phyloP scores from a whole-genome alignment of 1,140 invertebrate genomes.

The Drosophila albomicans region DNA sequence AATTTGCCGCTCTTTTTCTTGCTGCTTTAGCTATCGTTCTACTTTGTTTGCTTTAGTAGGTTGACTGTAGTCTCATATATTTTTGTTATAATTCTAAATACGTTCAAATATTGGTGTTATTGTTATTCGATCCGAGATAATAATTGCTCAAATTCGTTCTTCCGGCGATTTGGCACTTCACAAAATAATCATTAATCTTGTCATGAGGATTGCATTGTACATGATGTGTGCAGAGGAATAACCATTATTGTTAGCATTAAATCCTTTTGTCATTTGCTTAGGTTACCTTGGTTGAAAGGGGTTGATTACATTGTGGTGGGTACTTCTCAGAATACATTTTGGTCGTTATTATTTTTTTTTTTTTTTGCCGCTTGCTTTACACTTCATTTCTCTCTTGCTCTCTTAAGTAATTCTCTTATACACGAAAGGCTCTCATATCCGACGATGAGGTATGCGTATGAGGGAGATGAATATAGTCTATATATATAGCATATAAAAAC shows the following conservation, averaged over 20 bases:
- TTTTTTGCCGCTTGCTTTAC: slow-evolving; percentile 59
- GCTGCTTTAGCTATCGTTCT: slow-evolving; percentile 62
- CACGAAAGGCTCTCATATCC: slow-evolving; percentile 43
- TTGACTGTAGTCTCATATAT: slow-evolving; percentile 39
- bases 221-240: slow-evolving; percentile 36
- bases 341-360: slow-evolving; percentile 62
- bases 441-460: slow-evolving; percentile 42
- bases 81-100: slow-evolving; percentile 53
- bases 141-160: slow-evolving; percentile 51
- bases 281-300: slow-evolving; percentile 48
- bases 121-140: slow-evolving; percentile 4
- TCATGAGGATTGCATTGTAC: no score
- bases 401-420: slow-evolving; percentile 21
- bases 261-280: slow-evolving; percentile 71
- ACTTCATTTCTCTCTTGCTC: slow-evolving; percentile 40
- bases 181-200: slow-evolving; percentile 54
- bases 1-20: slow-evolving; percentile 75
- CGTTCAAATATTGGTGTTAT: slow-evolving; percentile 66
- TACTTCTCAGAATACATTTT: slow-evolving; percentile 48
- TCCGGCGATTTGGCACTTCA: slow-evolving; percentile 68
- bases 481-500: slow-evolving; percentile 55
- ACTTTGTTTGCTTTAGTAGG: slow-evolving; percentile 55
- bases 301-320: slow-evolving; percentile 48
- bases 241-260: slow-evolving; percentile 40
- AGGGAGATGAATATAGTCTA: slow-evolving; percentile 50